Conservation (phyloP, 2,797 vertebrate genomes). For the Intellagama lesueurii region DNA sequence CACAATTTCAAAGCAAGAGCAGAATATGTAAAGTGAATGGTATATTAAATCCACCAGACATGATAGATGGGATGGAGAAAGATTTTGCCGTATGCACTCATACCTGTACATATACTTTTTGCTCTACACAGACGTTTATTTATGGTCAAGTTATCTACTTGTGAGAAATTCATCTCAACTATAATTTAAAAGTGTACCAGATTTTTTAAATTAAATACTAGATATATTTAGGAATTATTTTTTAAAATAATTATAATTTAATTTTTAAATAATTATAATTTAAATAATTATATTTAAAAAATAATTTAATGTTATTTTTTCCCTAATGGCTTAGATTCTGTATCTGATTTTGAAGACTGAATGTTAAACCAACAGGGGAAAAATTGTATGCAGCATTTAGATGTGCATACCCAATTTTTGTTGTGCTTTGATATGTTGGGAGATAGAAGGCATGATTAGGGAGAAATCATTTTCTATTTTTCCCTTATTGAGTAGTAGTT, state of each 20-base stretch:
- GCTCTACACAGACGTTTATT: neutral
- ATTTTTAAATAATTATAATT: too few relatives aligned
- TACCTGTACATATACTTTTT: too few relatives aligned
- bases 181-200: too few relatives aligned
- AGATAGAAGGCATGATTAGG: constrained; percentile 60
- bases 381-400: constrained; percentile 52
- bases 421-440: constrained; percentile 46
- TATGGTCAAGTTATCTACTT: too few relatives aligned
- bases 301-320: too few relatives aligned
- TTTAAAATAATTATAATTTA: too few relatives aligned
- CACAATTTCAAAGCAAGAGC: constrained; percentile 35
- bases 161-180: too few relatives aligned
- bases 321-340: constrained; percentile 45
- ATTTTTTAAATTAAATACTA: too few relatives aligned
- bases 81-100: neutral
- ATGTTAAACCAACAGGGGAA: constrained; percentile 63
- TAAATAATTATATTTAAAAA: too few relatives aligned
- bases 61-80: neutral
- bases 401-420: constrained; percentile 31
- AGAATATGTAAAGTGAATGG: neutral
- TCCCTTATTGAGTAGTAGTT: constrained; percentile 75
- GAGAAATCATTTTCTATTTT: constrained; percentile 71
- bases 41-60: constrained; percentile 37
- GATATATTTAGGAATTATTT: too few relatives aligned
- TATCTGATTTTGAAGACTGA: constrained; percentile 58